Base-by-base conservation (phyloP, 2,888 invertebrate genomes). In the Macaria liturata region DNA sequence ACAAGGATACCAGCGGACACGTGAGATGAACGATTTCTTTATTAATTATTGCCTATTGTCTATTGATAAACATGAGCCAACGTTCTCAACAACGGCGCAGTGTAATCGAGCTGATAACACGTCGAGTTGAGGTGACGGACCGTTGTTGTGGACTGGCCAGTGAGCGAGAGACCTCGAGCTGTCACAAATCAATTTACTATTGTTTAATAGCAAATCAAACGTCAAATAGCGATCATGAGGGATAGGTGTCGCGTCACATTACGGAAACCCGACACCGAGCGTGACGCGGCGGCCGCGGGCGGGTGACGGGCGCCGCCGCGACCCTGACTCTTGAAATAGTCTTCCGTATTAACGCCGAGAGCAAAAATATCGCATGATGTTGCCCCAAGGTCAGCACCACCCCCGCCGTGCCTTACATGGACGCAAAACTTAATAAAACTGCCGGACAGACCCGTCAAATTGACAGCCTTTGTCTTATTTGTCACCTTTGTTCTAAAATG, bases 301-400 rank as follows among this genome's bases (percentile, higher is more conserved):
- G 81, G 82, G 85, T 80, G 84, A 80, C 82, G 83, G 84, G 82
- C 81, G 82, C 76, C 76, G 69, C 73, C 73, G 68, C 72, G 90
- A 80, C 91, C 91, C 89, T 92, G 91, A 90, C 91, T 91, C 92
- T 91, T 91, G 90, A 91, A 91, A 91, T 91, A 91, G 91, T 90
- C 91, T 91, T 91, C 91, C 91, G 91, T 87, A 84, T 91, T 87
- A 88, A 84, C 83, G 84, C 73, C 72, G 83, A 83, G 83, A 84
- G 87, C 88, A 81, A 89, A 91, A 91, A 91, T 91, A 90, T 88
- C 88, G 88, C 84, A 88, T 87, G 88, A 88, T 88, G 86, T 81
- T 76, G 84, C 72, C 70, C 78, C 86, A 89, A 88, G 90, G 79
- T 71, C 75, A 65, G 58, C 64, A 68, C 49, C 58, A 82, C 82